These are phyloP conservation scores for Adrianichthys oophorus DNA, from an alignment of 2,797 vertebrate genomes.

Conservation along the genomic window DNA sequence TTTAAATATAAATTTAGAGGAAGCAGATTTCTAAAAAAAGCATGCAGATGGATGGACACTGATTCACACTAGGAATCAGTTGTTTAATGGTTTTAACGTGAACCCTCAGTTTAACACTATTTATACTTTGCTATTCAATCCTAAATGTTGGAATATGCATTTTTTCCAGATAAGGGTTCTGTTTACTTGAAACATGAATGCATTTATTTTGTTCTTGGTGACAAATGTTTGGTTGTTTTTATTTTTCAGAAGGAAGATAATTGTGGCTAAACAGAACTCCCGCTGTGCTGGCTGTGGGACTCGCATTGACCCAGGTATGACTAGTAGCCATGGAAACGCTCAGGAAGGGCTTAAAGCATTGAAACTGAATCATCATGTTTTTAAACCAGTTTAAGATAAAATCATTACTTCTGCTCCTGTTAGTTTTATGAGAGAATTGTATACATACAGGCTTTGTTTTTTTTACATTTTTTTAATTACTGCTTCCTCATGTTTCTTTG, in stretches of 20 bases:
- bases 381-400: neutral
- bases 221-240: neutral
- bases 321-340: neutral
- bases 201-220: too few relatives aligned
- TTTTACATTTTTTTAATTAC: neutral
- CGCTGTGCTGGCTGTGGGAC: constrained; percentile 96
- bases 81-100: too few relatives aligned
- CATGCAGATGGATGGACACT: too few relatives aligned
- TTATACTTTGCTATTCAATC: too few relatives aligned
- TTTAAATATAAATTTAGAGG: too few relatives aligned
- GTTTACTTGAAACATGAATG: too few relatives aligned
- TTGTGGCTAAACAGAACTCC: constrained; percentile 95
- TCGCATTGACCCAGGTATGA: constrained; percentile 89
- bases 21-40: too few relatives aligned
- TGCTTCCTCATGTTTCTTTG: constrained; percentile 7
- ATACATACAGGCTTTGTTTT: neutral
- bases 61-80: too few relatives aligned
- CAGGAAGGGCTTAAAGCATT: neutral
- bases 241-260: constrained; percentile 87
- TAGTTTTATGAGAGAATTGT: neutral
- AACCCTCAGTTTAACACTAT: too few relatives aligned
- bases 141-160: too few relatives aligned
- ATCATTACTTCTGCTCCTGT: neutral
- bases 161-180: too few relatives aligned
- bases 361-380: neutral